Conservation (phyloP, 1,140 invertebrate genomes). For the Diprion similis region DNA sequence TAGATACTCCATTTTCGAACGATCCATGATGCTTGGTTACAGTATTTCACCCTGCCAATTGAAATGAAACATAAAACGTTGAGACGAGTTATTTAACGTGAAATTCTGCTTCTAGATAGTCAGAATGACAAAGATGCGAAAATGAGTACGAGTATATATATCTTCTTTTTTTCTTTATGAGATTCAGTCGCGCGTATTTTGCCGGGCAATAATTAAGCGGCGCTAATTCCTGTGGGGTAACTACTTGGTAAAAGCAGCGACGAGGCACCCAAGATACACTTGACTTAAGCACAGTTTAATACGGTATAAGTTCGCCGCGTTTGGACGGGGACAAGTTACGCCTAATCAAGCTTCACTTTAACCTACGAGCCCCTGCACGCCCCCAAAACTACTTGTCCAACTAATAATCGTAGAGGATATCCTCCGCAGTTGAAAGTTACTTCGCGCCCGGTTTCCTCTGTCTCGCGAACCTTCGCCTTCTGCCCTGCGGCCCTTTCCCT, state of each 20-base stretch:
- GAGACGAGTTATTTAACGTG: too few relatives aligned
- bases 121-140: too few relatives aligned
- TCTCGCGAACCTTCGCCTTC: not conserved
- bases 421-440: not conserved
- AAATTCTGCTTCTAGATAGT: too few relatives aligned
- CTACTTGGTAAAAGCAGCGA: not conserved
- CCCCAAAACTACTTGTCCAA: not conserved
- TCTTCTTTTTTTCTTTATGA: too few relatives aligned
- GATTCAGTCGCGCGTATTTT: too few relatives aligned
- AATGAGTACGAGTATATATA: too few relatives aligned
- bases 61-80: too few relatives aligned
- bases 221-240: not conserved
- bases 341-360: slow-evolving; percentile 7
- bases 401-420: slow-evolving; percentile 7
- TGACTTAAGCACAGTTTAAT: slow-evolving; percentile 7
- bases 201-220: not conserved
- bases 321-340: slow-evolving; percentile 3
- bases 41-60: too few relatives aligned
- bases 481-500: slow-evolving; percentile 6
- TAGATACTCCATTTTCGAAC: too few relatives aligned
- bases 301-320: slow-evolving; percentile 1
- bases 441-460: not conserved
- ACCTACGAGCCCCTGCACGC: not conserved
- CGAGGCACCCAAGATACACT: not conserved
- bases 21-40: too few relatives aligned